phyloP scores from a whole-genome alignment of 2,113 vertebrate species.

The Corythornis vintsioides region DNA sequence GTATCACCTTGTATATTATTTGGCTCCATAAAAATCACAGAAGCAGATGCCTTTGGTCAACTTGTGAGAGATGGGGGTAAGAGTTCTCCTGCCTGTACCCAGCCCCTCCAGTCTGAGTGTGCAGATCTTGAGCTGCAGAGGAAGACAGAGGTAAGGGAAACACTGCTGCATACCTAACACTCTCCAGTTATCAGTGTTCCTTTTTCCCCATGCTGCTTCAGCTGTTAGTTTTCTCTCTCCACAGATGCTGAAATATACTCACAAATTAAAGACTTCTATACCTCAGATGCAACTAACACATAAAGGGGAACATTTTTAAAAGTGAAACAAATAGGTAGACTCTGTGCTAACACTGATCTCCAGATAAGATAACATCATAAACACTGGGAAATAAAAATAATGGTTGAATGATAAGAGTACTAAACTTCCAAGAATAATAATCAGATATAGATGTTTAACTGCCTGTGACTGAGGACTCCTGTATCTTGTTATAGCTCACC shows the following conservation, averaged over 20 bases:
- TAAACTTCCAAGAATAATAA: slow-evolving; percentile 34
- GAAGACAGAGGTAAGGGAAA: background rate
- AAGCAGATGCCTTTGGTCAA: background rate
- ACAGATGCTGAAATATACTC: background rate
- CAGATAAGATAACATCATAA: slow-evolving; percentile 40
- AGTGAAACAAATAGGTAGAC: background rate
- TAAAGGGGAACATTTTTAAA: background rate
- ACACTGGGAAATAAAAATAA: slow-evolving; percentile 49
- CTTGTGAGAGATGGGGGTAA: background rate
- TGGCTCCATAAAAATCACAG: background rate
- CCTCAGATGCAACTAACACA: background rate
- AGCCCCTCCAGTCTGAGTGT: background rate
- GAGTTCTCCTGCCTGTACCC: background rate
- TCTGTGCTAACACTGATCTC: slow-evolving; percentile 24
- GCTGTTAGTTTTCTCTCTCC: background rate
- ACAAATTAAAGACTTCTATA: background rate
- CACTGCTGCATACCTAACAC: background rate
- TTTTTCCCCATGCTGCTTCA: background rate
- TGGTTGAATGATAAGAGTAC: slow-evolving; percentile 28
- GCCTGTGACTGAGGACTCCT: slow-evolving; percentile 40
- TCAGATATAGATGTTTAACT: slow-evolving; percentile 29
- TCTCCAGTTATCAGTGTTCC: background rate
- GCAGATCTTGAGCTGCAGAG: background rate
- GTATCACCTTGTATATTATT: background rate
- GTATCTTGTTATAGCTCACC: background rate